Conservation (phyloP, 1,140 invertebrate species). For the Tribolium madens region DNA sequence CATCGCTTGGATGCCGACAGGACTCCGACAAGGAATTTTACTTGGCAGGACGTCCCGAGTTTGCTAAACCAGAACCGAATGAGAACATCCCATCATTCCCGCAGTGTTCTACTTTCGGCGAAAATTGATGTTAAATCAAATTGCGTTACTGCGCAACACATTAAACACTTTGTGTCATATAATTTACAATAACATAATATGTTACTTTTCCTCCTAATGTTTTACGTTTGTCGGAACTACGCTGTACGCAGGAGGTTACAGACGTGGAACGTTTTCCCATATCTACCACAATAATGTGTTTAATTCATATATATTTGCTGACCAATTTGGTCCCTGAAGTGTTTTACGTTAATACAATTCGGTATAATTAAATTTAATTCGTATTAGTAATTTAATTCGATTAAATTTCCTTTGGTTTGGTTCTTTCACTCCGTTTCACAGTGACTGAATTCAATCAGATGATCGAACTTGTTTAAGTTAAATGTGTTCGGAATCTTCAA, state of each 20-base stretch:
- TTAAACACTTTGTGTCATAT: neutral
- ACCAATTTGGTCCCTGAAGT: neutral
- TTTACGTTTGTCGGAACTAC: too few relatives aligned
- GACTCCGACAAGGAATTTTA: constrained; percentile 40
- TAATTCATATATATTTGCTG: neutral
- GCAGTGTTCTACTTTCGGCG: neutral
- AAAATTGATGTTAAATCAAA: constrained; percentile 2
- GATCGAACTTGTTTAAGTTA: constrained; percentile 39
- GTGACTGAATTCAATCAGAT: constrained; percentile 30
- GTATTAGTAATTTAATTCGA: constrained; percentile 33
- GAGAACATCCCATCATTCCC: constrained; percentile 15
- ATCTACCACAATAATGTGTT: too few relatives aligned
- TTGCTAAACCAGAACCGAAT: constrained; percentile 17
- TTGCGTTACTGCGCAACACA: neutral
- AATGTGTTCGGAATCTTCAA: constrained; percentile 27
- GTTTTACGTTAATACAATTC: neutral
- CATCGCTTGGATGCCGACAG: constrained; percentile 37
- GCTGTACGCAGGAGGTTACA: too few relatives aligned
- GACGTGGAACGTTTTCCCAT: too few relatives aligned
- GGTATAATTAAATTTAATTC: constrained; percentile 20
- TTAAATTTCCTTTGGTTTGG: constrained; percentile 25
- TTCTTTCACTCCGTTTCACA: constrained; percentile 23
- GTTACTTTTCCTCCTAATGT: too few relatives aligned
- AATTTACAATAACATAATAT: too few relatives aligned
- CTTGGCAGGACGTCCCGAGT: constrained; percentile 33